Base-by-base conservation (phyloP, 2,113 vertebrate species). In the Cebidichthys violaceus region DNA sequence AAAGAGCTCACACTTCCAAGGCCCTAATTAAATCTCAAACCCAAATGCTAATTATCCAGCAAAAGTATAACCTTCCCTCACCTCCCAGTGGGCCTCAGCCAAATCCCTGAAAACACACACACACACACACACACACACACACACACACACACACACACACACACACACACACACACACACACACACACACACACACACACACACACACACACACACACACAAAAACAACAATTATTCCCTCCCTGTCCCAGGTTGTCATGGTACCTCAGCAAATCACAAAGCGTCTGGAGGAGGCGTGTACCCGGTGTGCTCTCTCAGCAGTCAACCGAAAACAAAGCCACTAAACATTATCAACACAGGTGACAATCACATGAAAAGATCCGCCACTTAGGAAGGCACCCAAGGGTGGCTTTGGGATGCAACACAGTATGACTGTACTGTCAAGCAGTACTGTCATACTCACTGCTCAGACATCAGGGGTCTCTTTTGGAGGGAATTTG, bases 11-110 rank as follows among this genome's bases (percentile, higher is more conserved):
- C 47, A 62, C 83, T 76, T 79, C 65, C 72, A 79, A 74, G 65
- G 37, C 65, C 59, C 78, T 78, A 85, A 90, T 92, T 91, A 89
- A 88, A 88, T 85, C 70, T 84, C 65, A 72, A 77, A 81, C 62
- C 68, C 50, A 77, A 84, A 83, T 41, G 82, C 74, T 87, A 90
- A 91, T 92, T 81, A 86, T 75, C 52, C 20, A 4, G 41, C 79
- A 77, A 81, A 81, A 57, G 62, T 33, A 33, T 50, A 82, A 82
- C 62, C 76, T 74, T n/a, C 75, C 24, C n/a, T 78, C 74, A 86
- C 65, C 79, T 89, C 71, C 84, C 41, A 35, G 66, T 5, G 64
- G 3, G 77, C 57, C 47, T 18, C 43, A 75, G 24, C 54, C 72
- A 55, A 69, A 70, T 68, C 54, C 37, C 60, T 37, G 14, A 73